Base-by-base conservation (phyloP, 2,888 invertebrate genomes). In the Listrodromus nycthemerus region DNA sequence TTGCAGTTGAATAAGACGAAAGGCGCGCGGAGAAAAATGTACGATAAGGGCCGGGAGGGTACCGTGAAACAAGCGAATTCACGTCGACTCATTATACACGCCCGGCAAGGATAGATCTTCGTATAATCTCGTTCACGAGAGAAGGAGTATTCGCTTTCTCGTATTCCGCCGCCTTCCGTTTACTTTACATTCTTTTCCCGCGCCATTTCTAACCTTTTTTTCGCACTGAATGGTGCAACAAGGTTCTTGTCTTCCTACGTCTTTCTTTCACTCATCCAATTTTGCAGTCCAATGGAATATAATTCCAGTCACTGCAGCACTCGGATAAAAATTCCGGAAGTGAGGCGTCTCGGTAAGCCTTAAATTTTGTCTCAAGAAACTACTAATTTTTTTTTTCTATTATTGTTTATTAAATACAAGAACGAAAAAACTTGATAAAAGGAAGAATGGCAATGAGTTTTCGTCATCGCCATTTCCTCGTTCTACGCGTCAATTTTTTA, bases 101-200 rank as follows among this genome's bases (percentile, higher is more conserved):
- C 52, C 70, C 69, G 45, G 63, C 50, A 52, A 75, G 55, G 27
- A 81, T 81, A 63, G 76, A 81, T 81, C 81, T 76, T 50, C 21
- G 55, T 76, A 65, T 70, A 81, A 76, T 70, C 70, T 81, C 75
- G 69, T 80, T 75, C 76, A 70, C 37, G 70, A 70, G 70, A 81
- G 66, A 70, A 70, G 33, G 30, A 81, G 48, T n/a, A 45, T 81
- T 67, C 61, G 37, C 37, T 41, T n/a, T 80, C 67, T 74, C 58
- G 41, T 27, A 45, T 48, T 52, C 73, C 16, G 37, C 55, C 50
- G 71, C 66, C 71, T 65, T 66, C 37, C 74, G 27, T 67, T 13
- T 24, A 33, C 48, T 24, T 61, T 52, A 13, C 16, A n/a, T 63
- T 27, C 30, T 24, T 61, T 30, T 7, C 1, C 50, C 16, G 45